phyloP scores from a whole-genome alignment of 2,113 vertebrate genomes.

The Cynocephalus volans region DNA sequence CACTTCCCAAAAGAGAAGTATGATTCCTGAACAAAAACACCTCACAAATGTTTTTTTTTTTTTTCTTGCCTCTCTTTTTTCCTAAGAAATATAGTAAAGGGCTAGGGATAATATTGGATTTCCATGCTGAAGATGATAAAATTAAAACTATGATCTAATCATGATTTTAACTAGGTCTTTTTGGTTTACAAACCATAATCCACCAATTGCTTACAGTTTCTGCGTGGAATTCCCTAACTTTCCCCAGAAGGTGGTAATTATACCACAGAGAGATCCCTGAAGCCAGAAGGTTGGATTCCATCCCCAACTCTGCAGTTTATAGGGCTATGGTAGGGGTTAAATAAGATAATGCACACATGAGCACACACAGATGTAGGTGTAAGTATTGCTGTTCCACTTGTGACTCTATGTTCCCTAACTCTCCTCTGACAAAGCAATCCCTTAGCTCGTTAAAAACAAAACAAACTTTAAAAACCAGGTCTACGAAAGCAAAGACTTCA shows the following conservation, averaged over 20 bases:
- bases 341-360: background rate
- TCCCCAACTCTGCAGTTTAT: conserved; percentile 9
- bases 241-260: conserved; percentile 21
- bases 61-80: background rate
- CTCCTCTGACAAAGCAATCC: background rate
- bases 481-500: conserved; percentile 1
- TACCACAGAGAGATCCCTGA: background rate
- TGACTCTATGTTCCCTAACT: background rate
- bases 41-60: background rate
- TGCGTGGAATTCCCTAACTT: conserved; percentile 39
- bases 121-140: background rate
- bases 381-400: background rate
- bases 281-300: background rate
- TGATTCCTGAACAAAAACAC: conserved; percentile 19
- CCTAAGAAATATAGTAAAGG: background rate
- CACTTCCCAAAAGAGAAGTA: conserved; percentile 19
- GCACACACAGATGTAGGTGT: background rate
- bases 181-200: background rate
- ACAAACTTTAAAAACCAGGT: conserved; percentile 24
- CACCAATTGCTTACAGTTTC: conserved; percentile 7
- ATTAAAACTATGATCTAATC: conserved; percentile 41
- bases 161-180: conserved; percentile 38
- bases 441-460: conserved; percentile 21
- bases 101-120: background rate
- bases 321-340: background rate